Evolutionary conservation across 1,140 invertebrate genomes (phyloP), one percentile per base, ranked within the genome.

Genomic region (Notospermus geniculatus): DNA sequence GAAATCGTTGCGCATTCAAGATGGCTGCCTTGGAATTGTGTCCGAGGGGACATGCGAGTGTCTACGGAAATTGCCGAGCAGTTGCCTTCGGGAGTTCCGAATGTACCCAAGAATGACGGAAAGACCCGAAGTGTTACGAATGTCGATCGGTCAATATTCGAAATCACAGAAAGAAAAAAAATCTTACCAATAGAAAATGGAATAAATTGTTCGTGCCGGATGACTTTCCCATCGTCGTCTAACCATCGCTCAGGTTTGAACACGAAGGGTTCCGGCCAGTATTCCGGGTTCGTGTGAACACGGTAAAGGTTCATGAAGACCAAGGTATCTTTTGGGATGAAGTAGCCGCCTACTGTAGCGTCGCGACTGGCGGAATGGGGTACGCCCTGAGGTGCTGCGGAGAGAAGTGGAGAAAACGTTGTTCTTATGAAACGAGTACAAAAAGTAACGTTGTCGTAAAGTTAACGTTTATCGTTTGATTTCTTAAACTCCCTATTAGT

Each of bases 251-350:
- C 88, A 0, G 89, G 88, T 1, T 85, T 79, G 65, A 90, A 91
- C 27, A 82, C 79, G 41, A 88, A 79, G 0, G 89, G 88, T 73
- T 90, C 84, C 1, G 83, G 80, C 88, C 88, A 91, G 1, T 67
- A 2, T 13, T 56, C 54, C 1, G 72, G 64, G 62, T 83, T 77
- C 41, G 67, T 69, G 45, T 69, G 58, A 30, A 66, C 65, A 5
- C 63, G 64, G 53, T 71, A 71, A 5, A 78, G 54, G 53, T 81
- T 79, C 22, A 67, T 57, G 2, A 76, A 54, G 0, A 81, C 67
- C 22, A 71, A 58, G 19, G 74, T 69, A 30, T 63, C 69, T 55
- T 68, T 64, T 13, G 76, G 78, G 23, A 81, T 67, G 13, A 62
- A 57, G 57, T 71, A 79, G 4, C 76, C 74, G 23, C 68, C 30